These are phyloP conservation scores for Bubo blakistoni DNA, from an alignment of 2,113 vertebrate species.

Conservation along the genomic window DNA sequence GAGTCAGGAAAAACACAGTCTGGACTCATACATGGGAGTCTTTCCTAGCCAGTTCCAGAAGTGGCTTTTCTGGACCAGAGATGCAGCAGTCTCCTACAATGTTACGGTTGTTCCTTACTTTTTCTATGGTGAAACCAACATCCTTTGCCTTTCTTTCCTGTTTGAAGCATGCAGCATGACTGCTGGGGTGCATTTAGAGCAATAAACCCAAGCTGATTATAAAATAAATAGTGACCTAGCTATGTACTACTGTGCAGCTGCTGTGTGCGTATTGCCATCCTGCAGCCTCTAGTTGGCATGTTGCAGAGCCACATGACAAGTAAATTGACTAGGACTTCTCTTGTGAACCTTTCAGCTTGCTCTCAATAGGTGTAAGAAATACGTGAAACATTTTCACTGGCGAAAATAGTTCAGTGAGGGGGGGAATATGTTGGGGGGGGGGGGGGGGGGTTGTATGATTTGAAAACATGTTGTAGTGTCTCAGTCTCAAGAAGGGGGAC, in stretches of 20 bases:
- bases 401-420: not conserved
- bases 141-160: not conserved
- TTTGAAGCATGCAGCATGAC: not conserved
- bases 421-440: accelerated
- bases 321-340: not conserved
- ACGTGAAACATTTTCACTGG: not conserved
- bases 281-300: not conserved
- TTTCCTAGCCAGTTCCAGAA: not conserved
- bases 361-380: not conserved
- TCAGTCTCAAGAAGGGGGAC: no score
- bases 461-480: no score
- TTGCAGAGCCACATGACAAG: not conserved
- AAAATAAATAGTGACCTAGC: not conserved
- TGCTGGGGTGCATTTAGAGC: not conserved
- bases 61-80: not conserved
- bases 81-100: not conserved
- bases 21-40: not conserved
- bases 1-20: not conserved
- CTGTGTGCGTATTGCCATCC: not conserved
- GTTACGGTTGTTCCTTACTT: not conserved
- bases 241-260: not conserved
- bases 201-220: not conserved
- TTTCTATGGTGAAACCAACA: not conserved
- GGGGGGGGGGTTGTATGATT: no score
- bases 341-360: not conserved